These are phyloP conservation scores for Tympanoctomys barrerae DNA, from an alignment of 2,797 vertebrate species.

Conservation along the genomic window DNA sequence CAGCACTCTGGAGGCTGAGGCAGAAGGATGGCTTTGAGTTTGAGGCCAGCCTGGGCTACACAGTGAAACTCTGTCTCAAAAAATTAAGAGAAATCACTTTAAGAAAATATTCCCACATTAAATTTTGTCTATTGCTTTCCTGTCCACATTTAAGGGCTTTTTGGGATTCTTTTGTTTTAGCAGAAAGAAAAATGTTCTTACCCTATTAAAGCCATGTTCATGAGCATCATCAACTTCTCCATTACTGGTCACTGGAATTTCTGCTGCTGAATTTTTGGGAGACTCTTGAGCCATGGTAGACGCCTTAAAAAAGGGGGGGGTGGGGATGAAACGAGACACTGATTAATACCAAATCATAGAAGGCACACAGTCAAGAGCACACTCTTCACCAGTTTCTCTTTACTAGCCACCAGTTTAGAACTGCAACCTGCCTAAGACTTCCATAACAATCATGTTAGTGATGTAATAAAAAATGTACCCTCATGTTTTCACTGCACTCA, in stretches of 20 bases:
- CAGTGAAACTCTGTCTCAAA: background rate
- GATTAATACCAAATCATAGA: slow-evolving; percentile 47
- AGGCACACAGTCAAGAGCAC: slow-evolving; percentile 25
- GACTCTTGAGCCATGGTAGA: slow-evolving; percentile 94
- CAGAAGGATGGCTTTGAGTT: background rate
- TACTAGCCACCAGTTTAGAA: background rate
- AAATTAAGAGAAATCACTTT: background rate
- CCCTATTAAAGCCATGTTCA: slow-evolving; percentile 92
- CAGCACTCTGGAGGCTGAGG: background rate
- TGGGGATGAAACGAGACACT: background rate
- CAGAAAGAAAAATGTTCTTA: slow-evolving; percentile 83
- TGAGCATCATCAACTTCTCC: slow-evolving; percentile 93
- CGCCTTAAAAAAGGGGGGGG: slow-evolving; percentile 84
- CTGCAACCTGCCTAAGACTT: background rate
- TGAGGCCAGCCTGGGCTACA: background rate
- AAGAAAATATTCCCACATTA: slow-evolving; percentile 39
- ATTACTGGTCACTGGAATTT: slow-evolving; percentile 97
- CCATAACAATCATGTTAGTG: background rate
- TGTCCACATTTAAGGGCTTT: slow-evolving; percentile 37
- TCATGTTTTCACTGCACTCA: slow-evolving; percentile 20
- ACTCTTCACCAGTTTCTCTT: slow-evolving; percentile 44
- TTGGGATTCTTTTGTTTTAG: background rate
- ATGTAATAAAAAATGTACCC: slow-evolving; percentile 17
- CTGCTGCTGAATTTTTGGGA: slow-evolving; percentile 95
- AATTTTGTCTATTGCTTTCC: background rate